Evolutionary conservation across 2,888 invertebrate species (phyloP).

Genomic region (Neuroscelio doddi): DNA sequence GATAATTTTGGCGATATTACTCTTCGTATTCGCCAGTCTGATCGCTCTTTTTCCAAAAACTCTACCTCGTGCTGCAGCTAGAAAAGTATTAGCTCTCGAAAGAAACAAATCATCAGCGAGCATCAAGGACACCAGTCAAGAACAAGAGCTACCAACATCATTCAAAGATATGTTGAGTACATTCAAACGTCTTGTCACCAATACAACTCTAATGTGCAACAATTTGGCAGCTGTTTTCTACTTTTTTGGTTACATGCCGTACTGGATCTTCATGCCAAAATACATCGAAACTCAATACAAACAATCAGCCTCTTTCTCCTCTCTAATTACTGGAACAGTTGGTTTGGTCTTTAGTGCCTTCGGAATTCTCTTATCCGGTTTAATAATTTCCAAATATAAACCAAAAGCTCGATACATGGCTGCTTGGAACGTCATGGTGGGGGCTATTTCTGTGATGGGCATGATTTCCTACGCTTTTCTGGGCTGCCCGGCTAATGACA

Average conservation of each 20-base stretch:
- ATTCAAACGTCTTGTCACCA: conserved; percentile 77
- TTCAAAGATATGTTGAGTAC: conserved; percentile 77
- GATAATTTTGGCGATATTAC: conserved; percentile 77
- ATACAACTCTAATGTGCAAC: conserved; percentile 81
- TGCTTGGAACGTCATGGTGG: conserved; percentile 80
- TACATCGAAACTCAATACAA: conserved; percentile 88
- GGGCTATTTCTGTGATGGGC: conserved; percentile 77
- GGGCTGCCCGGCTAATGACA: conserved; percentile 78
- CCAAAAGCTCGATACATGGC: conserved; percentile 80
- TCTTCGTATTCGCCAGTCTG: conserved; percentile 77
- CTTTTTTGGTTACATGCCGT: conserved; percentile 81
- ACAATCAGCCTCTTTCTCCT: conserved; percentile 83
- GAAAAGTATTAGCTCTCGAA: conserved; percentile 72
- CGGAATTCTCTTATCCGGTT: conserved; percentile 79
- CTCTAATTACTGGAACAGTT: conserved; percentile 82
- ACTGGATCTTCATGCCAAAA: conserved; percentile 87
- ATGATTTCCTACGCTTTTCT: conserved; percentile 79
- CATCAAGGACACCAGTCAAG: conserved; percentile 52
- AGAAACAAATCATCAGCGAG: conserved; percentile 62
- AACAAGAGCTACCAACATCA: conserved; percentile 62
- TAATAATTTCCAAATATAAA: conserved; percentile 79
- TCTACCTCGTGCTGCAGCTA: conserved; percentile 78
- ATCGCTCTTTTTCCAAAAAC: conserved; percentile 81
- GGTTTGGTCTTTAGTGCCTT: conserved; percentile 81
- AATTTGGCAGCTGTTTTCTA: conserved; percentile 83